Evolutionary conservation across 2,113 vertebrate genomes (phyloP), one percentile per base, ranked within the genome.

Genomic region (Mesitornis unicolor): DNA sequence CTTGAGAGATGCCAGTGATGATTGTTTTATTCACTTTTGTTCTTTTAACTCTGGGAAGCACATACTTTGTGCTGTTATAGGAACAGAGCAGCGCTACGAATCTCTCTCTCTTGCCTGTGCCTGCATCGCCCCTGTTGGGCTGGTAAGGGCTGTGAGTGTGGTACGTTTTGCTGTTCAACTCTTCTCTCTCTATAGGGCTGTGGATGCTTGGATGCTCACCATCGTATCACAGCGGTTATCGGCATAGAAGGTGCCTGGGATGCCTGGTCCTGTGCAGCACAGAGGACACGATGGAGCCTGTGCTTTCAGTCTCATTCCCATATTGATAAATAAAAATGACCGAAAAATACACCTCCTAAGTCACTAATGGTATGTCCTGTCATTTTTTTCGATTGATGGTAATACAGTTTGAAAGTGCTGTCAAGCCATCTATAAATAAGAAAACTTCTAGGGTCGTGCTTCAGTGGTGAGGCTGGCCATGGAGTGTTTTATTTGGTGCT

Each of bases 21-120:
- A 16, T 28, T 0, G 2, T 33, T 69, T 45, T 14, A 17, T 60
- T 67, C 48, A 26, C 26, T 31, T 26, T 42, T 47, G 11, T 25
- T 63, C 36, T 68, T 68, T 40, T 53, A 63, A 16, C 67, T 79
- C 31, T 19, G 33, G 48, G 38, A 57, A 31, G 50, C 8, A 14
- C 13, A 17, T 12, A 3, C 20, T 26, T 11, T 5, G 17, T 38
- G 21, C 5, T 26, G 35, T 5, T 21, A 1, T 1, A 21, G 21
- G 73, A 73, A 53, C 1, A 2, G 29, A 61, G 33, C 21, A 59
- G 29, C 54, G 10, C 26, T 12, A 28, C 35, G 73, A 35, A 33
- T 51, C 63, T 75, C 80, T 60, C 40, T 57, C 13, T 64, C 31
- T 78, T 53, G n/a, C 38, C 45, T 25, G 33, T 1, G 5, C 63